Percentiles rank a stretch among this genome's conserved stretches.
These are phyloP conservation scores for Psittacula cyanocephala DNA, from an alignment of 2,113 vertebrate species.

Conservation along the genomic window DNA sequence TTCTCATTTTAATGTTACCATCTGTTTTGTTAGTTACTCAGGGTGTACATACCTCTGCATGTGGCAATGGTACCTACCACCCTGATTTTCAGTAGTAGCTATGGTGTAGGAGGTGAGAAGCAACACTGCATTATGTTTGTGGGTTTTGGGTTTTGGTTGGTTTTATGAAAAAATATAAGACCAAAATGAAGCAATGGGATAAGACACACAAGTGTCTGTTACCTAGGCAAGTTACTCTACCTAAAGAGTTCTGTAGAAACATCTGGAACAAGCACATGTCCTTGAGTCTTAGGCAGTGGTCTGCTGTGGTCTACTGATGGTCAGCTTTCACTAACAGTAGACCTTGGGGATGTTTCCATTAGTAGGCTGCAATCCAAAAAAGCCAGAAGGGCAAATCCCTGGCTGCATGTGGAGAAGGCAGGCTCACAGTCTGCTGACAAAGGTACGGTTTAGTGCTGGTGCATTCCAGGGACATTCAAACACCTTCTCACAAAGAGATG, in stretches of 20 bases:
- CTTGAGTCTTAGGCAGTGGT: not conserved
- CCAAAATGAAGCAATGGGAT: not conserved
- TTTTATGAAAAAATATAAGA: not conserved
- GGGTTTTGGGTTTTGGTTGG: not conserved
- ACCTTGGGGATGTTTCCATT: not conserved
- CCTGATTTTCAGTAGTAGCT: not conserved
- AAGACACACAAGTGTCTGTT: not conserved
- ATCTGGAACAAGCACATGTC: not conserved
- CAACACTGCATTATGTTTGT: not conserved
- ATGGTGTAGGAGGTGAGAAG: not conserved
- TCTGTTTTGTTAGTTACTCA: not conserved
- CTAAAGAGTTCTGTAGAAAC: not conserved
- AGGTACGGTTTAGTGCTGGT: not conserved
- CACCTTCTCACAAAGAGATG: not conserved
- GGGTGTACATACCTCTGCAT: not conserved
- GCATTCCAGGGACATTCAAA: not conserved
- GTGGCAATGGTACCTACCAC: not conserved
- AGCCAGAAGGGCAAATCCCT: not conserved
- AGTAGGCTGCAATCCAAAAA: not conserved
- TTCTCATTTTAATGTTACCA: not conserved
- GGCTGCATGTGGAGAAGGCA: rapidly evolving
- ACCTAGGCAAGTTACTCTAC: not conserved
- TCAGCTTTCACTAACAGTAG: not conserved
- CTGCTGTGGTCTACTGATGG: not conserved
- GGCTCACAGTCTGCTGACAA: not conserved